These are phyloP conservation scores for Stomorhina lunata DNA, from an alignment of 2,888 invertebrate species.

Conservation along the genomic window DNA sequence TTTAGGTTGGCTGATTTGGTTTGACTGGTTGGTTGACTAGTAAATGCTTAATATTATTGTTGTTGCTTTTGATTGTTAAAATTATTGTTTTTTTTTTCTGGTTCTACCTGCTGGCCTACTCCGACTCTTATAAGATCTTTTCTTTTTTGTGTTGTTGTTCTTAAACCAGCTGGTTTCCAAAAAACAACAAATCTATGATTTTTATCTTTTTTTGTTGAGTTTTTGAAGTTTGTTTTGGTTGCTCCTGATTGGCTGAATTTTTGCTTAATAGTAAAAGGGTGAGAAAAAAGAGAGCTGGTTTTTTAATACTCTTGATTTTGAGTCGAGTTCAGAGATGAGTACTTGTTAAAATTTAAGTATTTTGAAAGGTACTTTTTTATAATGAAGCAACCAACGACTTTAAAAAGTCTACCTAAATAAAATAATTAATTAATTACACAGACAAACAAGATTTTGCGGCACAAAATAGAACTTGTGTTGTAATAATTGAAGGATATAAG, in stretches of 20 bases:
- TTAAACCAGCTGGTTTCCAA: conserved; percentile 17
- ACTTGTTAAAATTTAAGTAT: background rate
- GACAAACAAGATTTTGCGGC: too few species aligned
- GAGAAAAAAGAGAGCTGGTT: background rate
- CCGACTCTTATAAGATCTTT: conserved; percentile 56
- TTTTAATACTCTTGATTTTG: conserved; percentile 35
- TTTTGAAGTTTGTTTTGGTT: conserved; percentile 14
- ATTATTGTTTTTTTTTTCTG: conserved; percentile 26
- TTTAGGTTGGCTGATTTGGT: conserved; percentile 31
- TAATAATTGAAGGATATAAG: too few species aligned
- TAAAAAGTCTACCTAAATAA: background rate
- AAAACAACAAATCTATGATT: background rate
- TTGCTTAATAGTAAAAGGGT: background rate
- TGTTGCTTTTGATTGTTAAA: conserved; percentile 27
- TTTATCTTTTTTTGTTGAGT: conserved; percentile 30
- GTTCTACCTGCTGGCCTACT: conserved; percentile 51
- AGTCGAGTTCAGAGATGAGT: conserved; percentile 1
- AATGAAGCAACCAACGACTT: background rate
- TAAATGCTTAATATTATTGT: too few species aligned
- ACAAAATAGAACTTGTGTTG: too few species aligned
- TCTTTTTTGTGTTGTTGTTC: background rate
- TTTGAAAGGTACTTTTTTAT: background rate
- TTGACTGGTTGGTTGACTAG: conserved; percentile 6
- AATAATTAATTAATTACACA: too few species aligned
- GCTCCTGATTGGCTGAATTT: conserved; percentile 39